These are phyloP conservation scores for Sebastes cheni DNA, from an alignment of 2,797 vertebrate genomes.

Conservation along the genomic window DNA sequence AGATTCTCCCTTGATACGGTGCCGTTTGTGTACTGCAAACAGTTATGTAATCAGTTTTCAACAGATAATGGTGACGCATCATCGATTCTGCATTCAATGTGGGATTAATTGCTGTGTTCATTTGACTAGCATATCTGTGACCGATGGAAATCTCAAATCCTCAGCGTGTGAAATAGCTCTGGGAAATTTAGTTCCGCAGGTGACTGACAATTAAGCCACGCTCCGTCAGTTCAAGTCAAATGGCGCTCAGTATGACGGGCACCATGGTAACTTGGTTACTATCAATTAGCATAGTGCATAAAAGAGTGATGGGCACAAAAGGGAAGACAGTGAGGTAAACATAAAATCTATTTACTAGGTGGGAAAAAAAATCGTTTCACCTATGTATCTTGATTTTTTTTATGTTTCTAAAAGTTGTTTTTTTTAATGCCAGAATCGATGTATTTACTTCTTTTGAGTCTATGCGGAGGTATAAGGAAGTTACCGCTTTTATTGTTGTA, in stretches of 20 bases:
- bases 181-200: constrained; percentile 50
- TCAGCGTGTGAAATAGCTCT: constrained; percentile 16
- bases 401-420: too few relatives aligned
- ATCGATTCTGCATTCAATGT: constrained; percentile 41
- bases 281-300: constrained; percentile 3
- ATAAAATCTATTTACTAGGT: background rate
- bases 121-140: constrained; percentile 59
- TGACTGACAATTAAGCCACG: constrained; percentile 47
- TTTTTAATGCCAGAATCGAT: too few relatives aligned
- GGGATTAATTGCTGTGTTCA: constrained; percentile 55
- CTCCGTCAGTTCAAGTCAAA: constrained; percentile 37
- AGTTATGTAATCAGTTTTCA: constrained; percentile 56
- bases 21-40: constrained; percentile 21
- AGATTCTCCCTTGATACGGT: constrained; percentile 2
- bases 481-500: too few relatives aligned
- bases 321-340: constrained; percentile 3
- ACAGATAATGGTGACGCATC: constrained; percentile 54
- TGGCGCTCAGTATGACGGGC: background rate
- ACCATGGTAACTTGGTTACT: constrained; percentile 1
- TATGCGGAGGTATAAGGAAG: too few relatives aligned
- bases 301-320: constrained; percentile 5
- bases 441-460: too few relatives aligned
- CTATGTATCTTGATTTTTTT: too few relatives aligned
- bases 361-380: too few relatives aligned
- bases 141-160: constrained; percentile 52